Percentiles rank a stretch among this genome's conserved stretches.
Conservation (phyloP, 2,888 invertebrate genomes). For the Leuctra nigra region DNA sequence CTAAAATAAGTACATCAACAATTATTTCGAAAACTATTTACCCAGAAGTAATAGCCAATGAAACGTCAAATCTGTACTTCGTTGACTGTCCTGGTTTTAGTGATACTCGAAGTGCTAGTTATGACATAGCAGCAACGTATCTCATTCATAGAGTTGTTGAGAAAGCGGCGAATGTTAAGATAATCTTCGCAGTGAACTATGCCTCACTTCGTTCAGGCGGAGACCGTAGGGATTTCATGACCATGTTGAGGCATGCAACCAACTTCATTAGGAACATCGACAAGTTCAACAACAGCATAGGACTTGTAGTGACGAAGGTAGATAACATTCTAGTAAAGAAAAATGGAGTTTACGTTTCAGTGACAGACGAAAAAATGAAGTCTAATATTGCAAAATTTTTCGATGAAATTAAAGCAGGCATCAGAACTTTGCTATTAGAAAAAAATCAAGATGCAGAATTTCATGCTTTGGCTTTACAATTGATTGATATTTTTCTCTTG, state of each 20-base stretch:
- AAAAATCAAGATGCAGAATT: too few relatives aligned
- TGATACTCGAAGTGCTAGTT: conserved; percentile 29
- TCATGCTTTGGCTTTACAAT: too few relatives aligned
- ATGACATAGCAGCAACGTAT: conserved; percentile 34
- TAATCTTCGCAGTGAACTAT: conserved; percentile 32
- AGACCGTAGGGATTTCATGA: conserved; percentile 24
- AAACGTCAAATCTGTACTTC: conserved; percentile 6
- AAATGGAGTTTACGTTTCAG: too few relatives aligned
- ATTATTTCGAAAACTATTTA: not conserved
- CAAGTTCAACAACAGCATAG: conserved; percentile 20
- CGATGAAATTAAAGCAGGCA: too few relatives aligned
- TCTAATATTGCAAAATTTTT: too few relatives aligned
- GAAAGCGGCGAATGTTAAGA: conserved; percentile 31
- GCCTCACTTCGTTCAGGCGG: conserved; percentile 30
- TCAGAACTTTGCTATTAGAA: too few relatives aligned
- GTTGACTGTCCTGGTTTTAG: conserved; percentile 30
- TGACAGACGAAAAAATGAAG: too few relatives aligned
- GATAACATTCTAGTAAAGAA: too few relatives aligned
- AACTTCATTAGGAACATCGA: conserved; percentile 19
- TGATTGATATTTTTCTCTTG: too few relatives aligned
- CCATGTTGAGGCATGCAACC: conserved; percentile 20
- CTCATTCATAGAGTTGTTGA: conserved; percentile 34
- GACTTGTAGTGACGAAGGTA: conserved; percentile 28
- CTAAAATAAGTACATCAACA: not conserved
- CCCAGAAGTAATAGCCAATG: conserved; percentile 13